phyloP scores from a whole-genome alignment of 2,797 vertebrate species.

The Characodon lateralis region DNA sequence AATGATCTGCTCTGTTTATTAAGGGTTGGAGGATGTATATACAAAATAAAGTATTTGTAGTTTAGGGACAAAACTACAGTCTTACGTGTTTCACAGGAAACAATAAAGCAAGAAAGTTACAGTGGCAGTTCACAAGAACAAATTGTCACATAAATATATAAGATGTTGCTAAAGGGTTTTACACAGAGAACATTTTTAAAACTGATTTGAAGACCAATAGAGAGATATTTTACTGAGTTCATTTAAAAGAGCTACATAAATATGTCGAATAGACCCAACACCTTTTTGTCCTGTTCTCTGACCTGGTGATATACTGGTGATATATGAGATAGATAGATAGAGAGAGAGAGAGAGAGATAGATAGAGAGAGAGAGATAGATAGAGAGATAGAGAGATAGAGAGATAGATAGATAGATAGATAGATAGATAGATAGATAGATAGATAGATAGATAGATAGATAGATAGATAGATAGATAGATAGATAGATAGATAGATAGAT shows the following conservation, averaged over 20 bases:
- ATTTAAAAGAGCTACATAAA: neutral
- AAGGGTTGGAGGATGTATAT: neutral
- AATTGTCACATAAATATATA: neutral
- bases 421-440: neutral
- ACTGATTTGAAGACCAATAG: neutral
- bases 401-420: too few species aligned
- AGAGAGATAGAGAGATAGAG: too few species aligned
- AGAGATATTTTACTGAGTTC: neutral
- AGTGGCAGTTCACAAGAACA: neutral
- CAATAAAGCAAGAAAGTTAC: neutral
- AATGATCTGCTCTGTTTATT: neutral
- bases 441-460: neutral
- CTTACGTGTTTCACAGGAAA: neutral
- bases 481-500: conserved; percentile 14
- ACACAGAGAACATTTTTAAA: neutral
- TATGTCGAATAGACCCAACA: neutral
- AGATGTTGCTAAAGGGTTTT: neutral
- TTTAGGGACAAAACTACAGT: neutral
- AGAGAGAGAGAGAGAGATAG: too few species aligned
- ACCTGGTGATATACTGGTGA: neutral
- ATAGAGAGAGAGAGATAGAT: too few species aligned
- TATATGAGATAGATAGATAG: too few species aligned
- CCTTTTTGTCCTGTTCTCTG: neutral
- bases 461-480: neutral
- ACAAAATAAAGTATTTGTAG: neutral